Evolutionary conservation across 2,888 invertebrate species (phyloP), one percentile per base, ranked within the genome.

Genomic region (Plagodis pulveraria): DNA sequence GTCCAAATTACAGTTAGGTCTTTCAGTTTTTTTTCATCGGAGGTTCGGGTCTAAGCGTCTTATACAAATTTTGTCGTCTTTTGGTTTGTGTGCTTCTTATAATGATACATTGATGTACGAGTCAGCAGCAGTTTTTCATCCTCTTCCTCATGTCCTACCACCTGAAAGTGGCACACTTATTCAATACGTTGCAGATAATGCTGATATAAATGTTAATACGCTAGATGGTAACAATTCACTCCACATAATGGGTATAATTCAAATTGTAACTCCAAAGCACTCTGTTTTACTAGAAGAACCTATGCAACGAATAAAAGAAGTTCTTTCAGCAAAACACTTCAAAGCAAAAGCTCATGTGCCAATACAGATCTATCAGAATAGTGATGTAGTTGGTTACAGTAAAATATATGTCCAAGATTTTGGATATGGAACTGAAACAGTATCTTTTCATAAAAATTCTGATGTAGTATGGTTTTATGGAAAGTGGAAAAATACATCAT

Each of bases 21-120:
- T 58, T 38, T 34, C 48, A 43, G 52, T 56, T 58, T 52, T 57
- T 58, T 58, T 58, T 34, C 58, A 58, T 52, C 58, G 58, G 36
- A 42, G 53, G 44, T 58, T 58, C 49, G 58, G 53, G 34, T 53
- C 58, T 33, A 49, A 53, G 49, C 53, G 58, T 5, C 52, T 53
- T 33, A 53, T 49, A 49, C 57, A 57, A 51, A 57, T 56, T 41
- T 42, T 35, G 9, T 38, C 41, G 32, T 46, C 54, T 11, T 43
- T 43, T 12, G 12, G 43, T 43, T 43, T 43, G n/a, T n/a, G n/a
- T n/a, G n/a, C n/a, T 5, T 43, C 43, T 11, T 43, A 43, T 22
- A 43, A 22, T 43, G 43, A 43, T 22, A 43, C 12, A 8, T 11
- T 43, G 10, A 43, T 22, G 43, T 43, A 43, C 22, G 43, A 43